Conservation (phyloP, 1,140 invertebrate species). For the Drosophila auraria region DNA sequence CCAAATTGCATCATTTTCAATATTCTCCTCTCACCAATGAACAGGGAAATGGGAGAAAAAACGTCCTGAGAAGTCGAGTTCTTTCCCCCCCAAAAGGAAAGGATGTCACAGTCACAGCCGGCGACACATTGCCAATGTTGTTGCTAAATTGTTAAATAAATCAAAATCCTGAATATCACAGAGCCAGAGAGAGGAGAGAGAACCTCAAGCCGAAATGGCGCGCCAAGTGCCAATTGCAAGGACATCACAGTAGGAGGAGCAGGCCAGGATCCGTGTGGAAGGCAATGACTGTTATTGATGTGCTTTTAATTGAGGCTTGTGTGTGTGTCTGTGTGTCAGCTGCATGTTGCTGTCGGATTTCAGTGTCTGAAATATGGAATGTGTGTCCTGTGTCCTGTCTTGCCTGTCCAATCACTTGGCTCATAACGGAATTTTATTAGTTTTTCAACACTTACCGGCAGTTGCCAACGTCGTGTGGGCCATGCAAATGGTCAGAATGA, state of each 20-base stretch:
- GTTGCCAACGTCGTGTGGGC: conserved; percentile 58
- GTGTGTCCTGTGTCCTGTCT: conserved; percentile 23
- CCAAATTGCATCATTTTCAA: conserved; percentile 16
- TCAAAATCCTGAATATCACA: conserved; percentile 68
- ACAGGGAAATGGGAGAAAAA: conserved; percentile 9
- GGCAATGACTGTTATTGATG: conserved; percentile 70
- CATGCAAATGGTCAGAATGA: conserved; percentile 68
- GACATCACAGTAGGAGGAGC: conserved; percentile 11
- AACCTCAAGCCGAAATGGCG: conserved; percentile 56
- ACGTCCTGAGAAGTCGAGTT: background rate
- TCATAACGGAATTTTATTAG: conserved; percentile 79
- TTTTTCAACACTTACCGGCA: conserved; percentile 76
- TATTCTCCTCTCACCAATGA: background rate
- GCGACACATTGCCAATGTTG: conserved; percentile 61
- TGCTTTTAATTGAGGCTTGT: conserved; percentile 82
- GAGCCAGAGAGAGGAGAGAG: background rate
- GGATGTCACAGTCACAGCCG: conserved; percentile 55
- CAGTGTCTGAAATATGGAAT: conserved; percentile 17
- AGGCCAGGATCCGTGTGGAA: conserved; percentile 10
- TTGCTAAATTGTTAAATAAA: conserved; percentile 82
- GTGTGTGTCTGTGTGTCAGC: conserved; percentile 51
- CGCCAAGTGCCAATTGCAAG: conserved; percentile 73
- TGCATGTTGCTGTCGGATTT: conserved; percentile 55
- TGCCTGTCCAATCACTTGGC: conserved; percentile 67
- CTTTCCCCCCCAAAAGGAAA: background rate